phyloP scores from a whole-genome alignment of 2,113 vertebrate species.

The Protobothrops flavoviridis region DNA sequence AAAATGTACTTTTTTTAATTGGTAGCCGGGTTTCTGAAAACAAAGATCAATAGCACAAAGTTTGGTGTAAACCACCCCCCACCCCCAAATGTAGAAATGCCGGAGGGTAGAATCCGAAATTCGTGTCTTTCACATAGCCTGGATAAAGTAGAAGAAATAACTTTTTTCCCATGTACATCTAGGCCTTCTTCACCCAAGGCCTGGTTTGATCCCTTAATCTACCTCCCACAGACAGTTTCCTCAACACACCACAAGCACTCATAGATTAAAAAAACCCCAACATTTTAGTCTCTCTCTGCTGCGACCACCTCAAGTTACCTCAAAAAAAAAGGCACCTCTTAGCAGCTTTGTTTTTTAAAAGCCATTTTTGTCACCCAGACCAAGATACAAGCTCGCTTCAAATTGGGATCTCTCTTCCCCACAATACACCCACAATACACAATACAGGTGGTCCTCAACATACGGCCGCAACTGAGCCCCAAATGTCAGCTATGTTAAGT shows the following conservation, averaged over 20 bases:
- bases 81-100: neutral
- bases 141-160: neutral
- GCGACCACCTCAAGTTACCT: neutral
- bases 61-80: neutral
- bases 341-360: neutral
- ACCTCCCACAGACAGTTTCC: neutral
- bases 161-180: neutral
- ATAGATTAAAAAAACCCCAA: neutral
- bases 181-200: neutral
- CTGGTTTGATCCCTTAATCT: neutral
- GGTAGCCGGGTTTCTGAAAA: conserved; percentile 63
- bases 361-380: neutral
- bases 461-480: neutral
- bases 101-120: conserved; percentile 2
- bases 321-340: neutral
- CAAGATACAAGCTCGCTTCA: neutral
- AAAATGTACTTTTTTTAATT: conserved; percentile 59
- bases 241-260: neutral
- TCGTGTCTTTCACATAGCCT: neutral
- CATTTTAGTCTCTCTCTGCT: neutral
- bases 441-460: neutral
- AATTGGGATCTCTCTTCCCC: neutral
- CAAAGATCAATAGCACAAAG: conserved; percentile 54
- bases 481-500: neutral
- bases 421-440: neutral